These are phyloP conservation scores for Calidris pugnax DNA, from an alignment of 2,113 vertebrate genomes.

Conservation along the genomic window DNA sequence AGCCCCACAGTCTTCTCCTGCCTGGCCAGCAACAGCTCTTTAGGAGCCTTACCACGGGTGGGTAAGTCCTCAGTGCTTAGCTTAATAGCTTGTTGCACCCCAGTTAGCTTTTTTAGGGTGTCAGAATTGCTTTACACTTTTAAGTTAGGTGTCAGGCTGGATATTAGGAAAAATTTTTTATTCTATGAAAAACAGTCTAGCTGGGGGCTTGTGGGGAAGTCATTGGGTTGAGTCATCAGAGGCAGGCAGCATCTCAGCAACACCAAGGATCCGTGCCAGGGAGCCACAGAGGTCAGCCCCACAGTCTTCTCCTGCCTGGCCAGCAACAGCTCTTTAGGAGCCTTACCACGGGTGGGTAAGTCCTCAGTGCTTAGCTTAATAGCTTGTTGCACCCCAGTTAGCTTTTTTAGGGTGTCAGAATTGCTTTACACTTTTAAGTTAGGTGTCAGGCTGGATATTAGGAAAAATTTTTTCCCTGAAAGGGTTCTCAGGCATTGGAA, in stretches of 20 bases:
- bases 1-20: neutral
- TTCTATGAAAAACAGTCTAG: no score
- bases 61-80: neutral
- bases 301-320: neutral
- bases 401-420: neutral
- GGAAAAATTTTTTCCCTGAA: no score
- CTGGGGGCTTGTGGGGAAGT: neutral
- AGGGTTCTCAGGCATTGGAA: no score
- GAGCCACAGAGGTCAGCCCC: neutral
- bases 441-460: no score
- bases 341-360: neutral
- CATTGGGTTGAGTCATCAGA: neutral
- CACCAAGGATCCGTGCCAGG: neutral
- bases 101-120: neutral
- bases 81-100: neutral
- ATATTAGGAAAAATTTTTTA: no score
- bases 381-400: neutral
- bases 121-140: neutral
- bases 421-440: neutral
- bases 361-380: neutral
- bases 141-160: no score
- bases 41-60: neutral
- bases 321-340: neutral
- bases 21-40: neutral
- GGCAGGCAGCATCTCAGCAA: neutral